Conservation (phyloP, 2,797 vertebrate genomes). For the Scomberomorus guttatus region DNA sequence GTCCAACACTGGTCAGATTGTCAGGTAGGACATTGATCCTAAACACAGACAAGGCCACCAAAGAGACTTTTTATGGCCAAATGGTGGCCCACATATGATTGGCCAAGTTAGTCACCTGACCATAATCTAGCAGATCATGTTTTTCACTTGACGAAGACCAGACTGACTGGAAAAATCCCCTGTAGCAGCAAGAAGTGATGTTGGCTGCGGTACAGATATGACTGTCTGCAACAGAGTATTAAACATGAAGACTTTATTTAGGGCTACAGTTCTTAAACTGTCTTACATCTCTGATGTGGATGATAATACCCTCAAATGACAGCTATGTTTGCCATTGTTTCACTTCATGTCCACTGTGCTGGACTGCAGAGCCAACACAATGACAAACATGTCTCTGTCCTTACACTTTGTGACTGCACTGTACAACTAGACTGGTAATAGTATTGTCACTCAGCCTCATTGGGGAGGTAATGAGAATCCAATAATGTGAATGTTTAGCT, state of each 20-base stretch:
- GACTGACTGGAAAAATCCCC: background rate
- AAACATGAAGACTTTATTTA: background rate
- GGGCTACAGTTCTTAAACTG: background rate
- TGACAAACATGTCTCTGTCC: background rate
- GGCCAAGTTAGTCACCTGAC: constrained; percentile 7
- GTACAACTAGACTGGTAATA: constrained; percentile 1
- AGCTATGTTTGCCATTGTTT: background rate
- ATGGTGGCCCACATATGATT: background rate
- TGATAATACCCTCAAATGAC: background rate
- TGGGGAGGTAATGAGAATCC: constrained; percentile 19
- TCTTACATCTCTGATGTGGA: background rate
- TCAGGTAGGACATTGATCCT: constrained; percentile 11
- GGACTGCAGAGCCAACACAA: background rate
- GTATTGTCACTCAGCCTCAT: background rate
- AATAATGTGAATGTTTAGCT: constrained; percentile 37
- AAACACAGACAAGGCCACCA: constrained; percentile 15
- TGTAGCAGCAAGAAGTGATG: constrained; percentile 12
- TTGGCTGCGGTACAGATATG: background rate
- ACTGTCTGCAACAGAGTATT: constrained; percentile 4
- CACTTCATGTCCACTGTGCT: background rate
- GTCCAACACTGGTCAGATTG: constrained; percentile 5
- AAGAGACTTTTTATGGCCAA: constrained; percentile 32
- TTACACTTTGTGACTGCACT: background rate
- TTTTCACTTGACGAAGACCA: constrained; percentile 33
- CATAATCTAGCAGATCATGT: background rate